Base-by-base conservation (phyloP, 2,888 invertebrate species). In the Drosophila atroscutellata region DNA sequence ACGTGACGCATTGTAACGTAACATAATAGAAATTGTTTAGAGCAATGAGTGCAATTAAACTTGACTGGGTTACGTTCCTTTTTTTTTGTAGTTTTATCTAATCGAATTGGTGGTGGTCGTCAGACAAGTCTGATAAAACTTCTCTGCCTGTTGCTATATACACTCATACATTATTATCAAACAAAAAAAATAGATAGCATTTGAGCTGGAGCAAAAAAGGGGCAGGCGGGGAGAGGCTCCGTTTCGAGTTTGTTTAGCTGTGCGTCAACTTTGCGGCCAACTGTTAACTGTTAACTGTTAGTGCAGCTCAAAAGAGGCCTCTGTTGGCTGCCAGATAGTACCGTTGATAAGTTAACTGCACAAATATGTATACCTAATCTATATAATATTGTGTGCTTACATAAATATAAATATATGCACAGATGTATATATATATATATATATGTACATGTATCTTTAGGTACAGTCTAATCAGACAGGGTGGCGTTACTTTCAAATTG, bases 391-490 rank as follows among this genome's bases (percentile, higher is more conserved):
- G 54, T 54, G 49, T 15, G 26, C 34, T 24, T 20, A 34, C 34
- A 52, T 52, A 32, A 34, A 34, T 32, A 52, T 24, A 34, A 24
- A 34, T 34, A 52, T 36, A 11, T 24, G 6, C 36, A 20, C 49
- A 34, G 32, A 47, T 57, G 13, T 26, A 32, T 24, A 18, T 26
- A 26, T 52, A 32, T 24, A 18, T 26, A 26, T 52, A 6, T 55
- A 51, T 42, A 2, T 13, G 6, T 20, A 2, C 7, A 20, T 45
- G 30, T 56, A 20, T 24, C 20, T 36, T 50, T 2, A 67, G 72
- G 90, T 89, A 84, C 88, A 89, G 90, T 87, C 65, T 67, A 74
- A 72, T 87, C 80, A 86, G 85, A 86, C 90, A 77, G 63, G 61
- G 52, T 76, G 85, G 85, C 85, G 83, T 83, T 90, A 76, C 69